Percentiles rank a stretch among this genome's conserved stretches.
Evolutionary conservation across 2,888 invertebrate species (phyloP).

Genomic region (Axea sp.): DNA sequence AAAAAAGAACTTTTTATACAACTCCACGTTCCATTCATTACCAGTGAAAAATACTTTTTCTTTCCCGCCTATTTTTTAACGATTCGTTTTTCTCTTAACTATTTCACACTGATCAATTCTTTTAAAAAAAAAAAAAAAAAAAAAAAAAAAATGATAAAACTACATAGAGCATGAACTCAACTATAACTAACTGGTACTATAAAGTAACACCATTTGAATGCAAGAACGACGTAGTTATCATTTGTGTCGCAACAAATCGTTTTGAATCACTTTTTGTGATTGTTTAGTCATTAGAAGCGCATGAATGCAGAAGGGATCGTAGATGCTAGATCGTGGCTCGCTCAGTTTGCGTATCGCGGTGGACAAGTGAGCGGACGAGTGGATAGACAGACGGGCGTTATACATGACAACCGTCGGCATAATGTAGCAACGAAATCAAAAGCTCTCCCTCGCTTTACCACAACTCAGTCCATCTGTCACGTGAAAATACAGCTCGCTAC

Average conservation of each 20-base stretch:
- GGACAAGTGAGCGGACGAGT: slow-evolving; percentile 29
- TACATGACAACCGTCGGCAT: slow-evolving; percentile 67
- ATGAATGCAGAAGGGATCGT: slow-evolving; percentile 38
- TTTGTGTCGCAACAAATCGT: slow-evolving; percentile 41
- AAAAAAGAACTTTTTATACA: too few species aligned
- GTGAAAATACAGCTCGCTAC: slow-evolving; percentile 58
- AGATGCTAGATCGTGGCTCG: slow-evolving; percentile 25
- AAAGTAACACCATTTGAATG: too few species aligned
- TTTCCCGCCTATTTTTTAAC: too few species aligned
- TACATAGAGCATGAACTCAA: too few species aligned
- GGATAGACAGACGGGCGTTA: slow-evolving; percentile 62
- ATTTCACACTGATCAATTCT: too few species aligned
- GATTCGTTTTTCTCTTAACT: too few species aligned
- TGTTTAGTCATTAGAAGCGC: slow-evolving; percentile 46
- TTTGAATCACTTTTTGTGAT: slow-evolving; percentile 45
- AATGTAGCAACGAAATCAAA: slow-evolving; percentile 70
- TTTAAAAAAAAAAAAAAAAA: too few species aligned
- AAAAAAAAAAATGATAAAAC: too few species aligned
- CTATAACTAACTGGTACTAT: too few species aligned
- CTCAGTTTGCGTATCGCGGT: slow-evolving; percentile 24
- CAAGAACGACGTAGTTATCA: slow-evolving; percentile 17
- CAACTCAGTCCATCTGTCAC: slow-evolving; percentile 74
- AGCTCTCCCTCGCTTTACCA: slow-evolving; percentile 63
- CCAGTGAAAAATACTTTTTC: too few species aligned
- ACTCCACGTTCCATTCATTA: too few species aligned